Evolutionary conservation across 2,113 vertebrate species (phyloP).

Genomic region (Turdus rufiventris): DNA sequence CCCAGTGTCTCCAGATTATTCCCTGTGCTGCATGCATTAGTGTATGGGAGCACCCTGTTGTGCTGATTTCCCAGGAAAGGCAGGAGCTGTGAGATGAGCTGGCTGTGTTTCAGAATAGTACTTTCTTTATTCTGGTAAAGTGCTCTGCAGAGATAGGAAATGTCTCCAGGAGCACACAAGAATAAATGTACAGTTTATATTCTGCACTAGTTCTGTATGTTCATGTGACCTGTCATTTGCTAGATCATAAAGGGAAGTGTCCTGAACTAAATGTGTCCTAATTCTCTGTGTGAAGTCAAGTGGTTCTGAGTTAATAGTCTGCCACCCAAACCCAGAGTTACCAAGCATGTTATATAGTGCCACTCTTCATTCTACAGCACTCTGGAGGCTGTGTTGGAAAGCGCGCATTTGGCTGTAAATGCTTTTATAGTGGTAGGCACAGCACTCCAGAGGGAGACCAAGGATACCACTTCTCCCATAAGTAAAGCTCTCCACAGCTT

Average conservation of each 20-base stretch:
- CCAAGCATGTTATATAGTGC: not conserved
- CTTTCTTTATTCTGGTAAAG: not conserved
- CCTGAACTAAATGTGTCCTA: not conserved
- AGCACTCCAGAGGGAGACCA: not conserved
- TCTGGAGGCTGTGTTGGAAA: not conserved
- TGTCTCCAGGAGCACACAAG: not conserved
- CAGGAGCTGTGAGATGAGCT: not conserved
- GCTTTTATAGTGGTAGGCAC: not conserved
- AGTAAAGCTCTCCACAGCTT: not conserved
- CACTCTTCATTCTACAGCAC: not conserved
- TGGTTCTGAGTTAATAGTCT: not conserved
- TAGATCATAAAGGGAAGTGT: not conserved
- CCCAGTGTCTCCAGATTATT: rapidly evolving
- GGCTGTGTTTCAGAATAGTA: not conserved
- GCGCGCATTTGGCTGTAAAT: not conserved
- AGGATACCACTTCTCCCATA: not conserved
- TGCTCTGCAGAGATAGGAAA: not conserved
- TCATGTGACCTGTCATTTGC: not conserved
- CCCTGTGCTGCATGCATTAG: rapidly evolving
- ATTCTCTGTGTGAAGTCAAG: not conserved
- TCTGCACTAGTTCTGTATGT: not conserved
- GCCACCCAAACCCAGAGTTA: not conserved
- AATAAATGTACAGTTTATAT: not conserved
- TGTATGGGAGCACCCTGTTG: not conserved
- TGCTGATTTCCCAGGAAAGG: not conserved